phyloP scores from a whole-genome alignment of 2,113 vertebrate genomes.

The Alectura lathami region DNA sequence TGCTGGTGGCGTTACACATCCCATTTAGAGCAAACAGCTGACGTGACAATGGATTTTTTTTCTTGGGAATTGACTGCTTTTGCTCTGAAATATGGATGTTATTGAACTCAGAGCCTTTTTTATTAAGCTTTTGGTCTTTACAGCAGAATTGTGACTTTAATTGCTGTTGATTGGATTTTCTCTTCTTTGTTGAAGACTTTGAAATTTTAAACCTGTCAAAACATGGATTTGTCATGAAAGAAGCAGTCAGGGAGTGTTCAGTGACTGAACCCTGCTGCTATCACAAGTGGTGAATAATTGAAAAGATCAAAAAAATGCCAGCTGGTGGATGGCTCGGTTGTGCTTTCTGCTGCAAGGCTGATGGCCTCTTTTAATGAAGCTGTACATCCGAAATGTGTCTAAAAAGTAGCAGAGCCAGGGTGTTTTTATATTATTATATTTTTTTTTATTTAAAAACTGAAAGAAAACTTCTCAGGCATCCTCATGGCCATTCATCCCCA shows the following conservation, averaged over 20 bases:
- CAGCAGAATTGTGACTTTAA: not conserved
- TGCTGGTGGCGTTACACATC: not conserved
- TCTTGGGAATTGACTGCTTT: not conserved
- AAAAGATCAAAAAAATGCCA: not conserved
- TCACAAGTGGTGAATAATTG: not conserved
- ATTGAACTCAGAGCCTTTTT: fast-evolving
- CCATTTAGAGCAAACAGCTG: not conserved
- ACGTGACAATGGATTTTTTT: too few relatives aligned
- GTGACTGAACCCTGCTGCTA: not conserved
- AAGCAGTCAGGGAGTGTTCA: not conserved
- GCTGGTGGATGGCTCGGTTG: not conserved
- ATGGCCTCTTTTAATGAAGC: not conserved
- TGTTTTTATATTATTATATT: not conserved
- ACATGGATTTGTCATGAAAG: not conserved
- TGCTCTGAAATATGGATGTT: not conserved
- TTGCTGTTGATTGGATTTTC: not conserved
- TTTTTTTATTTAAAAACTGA: not conserved
- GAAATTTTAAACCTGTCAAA: not conserved
- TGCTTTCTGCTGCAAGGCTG: not conserved
- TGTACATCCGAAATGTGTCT: fast-evolving
- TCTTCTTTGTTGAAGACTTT: not conserved
- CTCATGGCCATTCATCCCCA: not conserved
- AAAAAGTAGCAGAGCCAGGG: not conserved
- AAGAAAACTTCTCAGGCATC: not conserved
- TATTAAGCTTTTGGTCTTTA: not conserved